Evolutionary conservation across 2,113 vertebrate species (phyloP).

Genomic region (Burhinus bistriatus): DNA sequence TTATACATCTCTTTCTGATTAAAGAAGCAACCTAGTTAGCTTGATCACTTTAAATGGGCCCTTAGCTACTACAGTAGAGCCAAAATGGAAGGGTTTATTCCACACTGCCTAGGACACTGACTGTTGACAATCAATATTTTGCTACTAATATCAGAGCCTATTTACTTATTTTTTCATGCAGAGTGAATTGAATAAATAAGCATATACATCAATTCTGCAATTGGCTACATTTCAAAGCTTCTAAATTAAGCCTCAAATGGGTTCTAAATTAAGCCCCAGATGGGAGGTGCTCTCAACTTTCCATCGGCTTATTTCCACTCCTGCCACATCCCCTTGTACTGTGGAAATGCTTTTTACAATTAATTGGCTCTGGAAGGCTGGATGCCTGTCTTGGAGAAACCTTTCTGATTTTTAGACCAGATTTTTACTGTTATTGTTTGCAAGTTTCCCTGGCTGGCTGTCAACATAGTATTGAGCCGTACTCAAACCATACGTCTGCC

Average conservation of each 20-base stretch:
- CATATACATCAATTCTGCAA: background rate
- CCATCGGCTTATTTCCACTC: background rate
- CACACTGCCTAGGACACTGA: background rate
- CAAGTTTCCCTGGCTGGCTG: background rate
- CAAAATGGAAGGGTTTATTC: background rate
- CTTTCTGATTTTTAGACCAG: background rate
- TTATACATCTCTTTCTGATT: background rate
- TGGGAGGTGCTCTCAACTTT: background rate
- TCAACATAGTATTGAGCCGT: background rate
- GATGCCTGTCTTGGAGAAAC: background rate
- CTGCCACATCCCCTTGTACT: background rate
- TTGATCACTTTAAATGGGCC: background rate
- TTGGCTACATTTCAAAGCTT: background rate
- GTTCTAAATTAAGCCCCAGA: background rate
- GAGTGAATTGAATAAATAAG: background rate
- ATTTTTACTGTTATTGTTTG: background rate
- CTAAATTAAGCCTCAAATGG: background rate
- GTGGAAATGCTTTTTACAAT: background rate
- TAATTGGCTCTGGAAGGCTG: background rate
- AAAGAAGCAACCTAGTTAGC: background rate
- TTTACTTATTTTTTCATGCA: background rate
- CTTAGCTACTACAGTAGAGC: background rate
- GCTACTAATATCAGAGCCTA: background rate
- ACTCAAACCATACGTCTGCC: background rate
- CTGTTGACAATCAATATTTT: constrained; percentile 17